Evolutionary conservation across 1,140 invertebrate genomes (phyloP).

Genomic region (Philaenus spumarius): DNA sequence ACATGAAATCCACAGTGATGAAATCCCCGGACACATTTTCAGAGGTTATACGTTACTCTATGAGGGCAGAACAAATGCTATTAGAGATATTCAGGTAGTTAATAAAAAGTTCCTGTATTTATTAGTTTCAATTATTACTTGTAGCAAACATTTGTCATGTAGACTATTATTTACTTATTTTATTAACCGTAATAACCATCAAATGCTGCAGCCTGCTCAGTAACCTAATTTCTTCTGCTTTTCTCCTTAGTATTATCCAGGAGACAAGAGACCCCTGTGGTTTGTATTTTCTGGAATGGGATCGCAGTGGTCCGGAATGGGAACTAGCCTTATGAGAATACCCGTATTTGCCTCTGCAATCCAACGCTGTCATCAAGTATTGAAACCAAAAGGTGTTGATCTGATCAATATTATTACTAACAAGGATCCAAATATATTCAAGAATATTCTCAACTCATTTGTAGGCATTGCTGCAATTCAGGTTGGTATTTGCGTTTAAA

Average conservation of each 20-base stretch:
- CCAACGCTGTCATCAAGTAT: slow-evolving; percentile 58
- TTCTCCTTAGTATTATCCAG: slow-evolving; percentile 52
- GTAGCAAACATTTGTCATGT: no score
- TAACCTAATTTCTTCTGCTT: no score
- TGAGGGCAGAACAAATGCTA: slow-evolving; percentile 8
- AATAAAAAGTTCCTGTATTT: no score
- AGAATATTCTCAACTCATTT: slow-evolving; percentile 82
- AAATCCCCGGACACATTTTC: slow-evolving; percentile 40
- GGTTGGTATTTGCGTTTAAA: no score
- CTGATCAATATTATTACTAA: slow-evolving; percentile 72
- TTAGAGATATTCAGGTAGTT: slow-evolving; percentile 11
- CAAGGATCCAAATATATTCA: slow-evolving; percentile 62
- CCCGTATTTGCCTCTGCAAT: slow-evolving; percentile 67
- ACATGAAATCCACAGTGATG: slow-evolving; percentile 34
- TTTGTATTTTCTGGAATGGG: slow-evolving; percentile 91
- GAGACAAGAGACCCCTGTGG: slow-evolving; percentile 63
- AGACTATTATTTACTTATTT: no score
- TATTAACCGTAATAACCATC: no score
- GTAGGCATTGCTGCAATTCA: slow-evolving; percentile 82
- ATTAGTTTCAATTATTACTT: not conserved
- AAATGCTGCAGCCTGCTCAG: no score
- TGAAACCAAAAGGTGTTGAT: slow-evolving; percentile 68
- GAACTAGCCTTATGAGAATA: slow-evolving; percentile 56
- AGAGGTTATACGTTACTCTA: slow-evolving; percentile 45
- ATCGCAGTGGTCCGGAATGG: slow-evolving; percentile 83